Conservation (phyloP, 2,113 vertebrate species). For the Genyomyrus donnyi region DNA sequence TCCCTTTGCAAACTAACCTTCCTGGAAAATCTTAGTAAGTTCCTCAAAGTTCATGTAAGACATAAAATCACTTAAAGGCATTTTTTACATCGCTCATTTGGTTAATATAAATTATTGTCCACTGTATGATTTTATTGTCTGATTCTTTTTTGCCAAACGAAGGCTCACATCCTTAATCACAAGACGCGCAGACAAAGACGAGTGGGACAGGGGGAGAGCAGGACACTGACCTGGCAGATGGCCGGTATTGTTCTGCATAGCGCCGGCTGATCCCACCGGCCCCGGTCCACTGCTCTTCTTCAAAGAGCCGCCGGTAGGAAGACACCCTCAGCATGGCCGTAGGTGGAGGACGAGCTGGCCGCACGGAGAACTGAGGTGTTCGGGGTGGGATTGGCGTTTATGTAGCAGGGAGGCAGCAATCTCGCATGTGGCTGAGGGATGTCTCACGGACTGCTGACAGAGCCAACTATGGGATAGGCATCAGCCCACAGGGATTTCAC, state of each 20-base stretch:
- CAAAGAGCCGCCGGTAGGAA: conserved; percentile 60
- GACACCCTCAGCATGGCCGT: conserved; percentile 62
- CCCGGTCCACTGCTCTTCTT: conserved; percentile 38
- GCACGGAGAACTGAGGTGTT: conserved; percentile 18
- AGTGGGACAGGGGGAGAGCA: not conserved
- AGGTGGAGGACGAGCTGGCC: not conserved
- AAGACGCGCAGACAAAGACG: not conserved
- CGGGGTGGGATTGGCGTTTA: conserved; percentile 24
- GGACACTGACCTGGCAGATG: conserved; percentile 49
- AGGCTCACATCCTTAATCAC: not conserved
- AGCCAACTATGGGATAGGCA: conserved; percentile 43
- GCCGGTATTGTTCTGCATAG: conserved; percentile 41
- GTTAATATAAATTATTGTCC: not conserved
- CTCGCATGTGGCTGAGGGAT: conserved; percentile 44
- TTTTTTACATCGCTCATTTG: not conserved
- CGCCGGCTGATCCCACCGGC: not conserved
- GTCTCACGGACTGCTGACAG: conserved; percentile 30
- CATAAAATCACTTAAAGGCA: not conserved
- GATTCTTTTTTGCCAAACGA: not conserved
- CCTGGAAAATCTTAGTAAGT: not conserved
- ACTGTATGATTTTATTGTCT: not conserved
- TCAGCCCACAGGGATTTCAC: conserved; percentile 52
- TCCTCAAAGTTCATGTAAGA: not conserved
- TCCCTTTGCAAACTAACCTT: not conserved
- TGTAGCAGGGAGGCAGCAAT: conserved; percentile 50